Conservation (phyloP, 2,888 invertebrate genomes). For the Aphodius sticticus region DNA sequence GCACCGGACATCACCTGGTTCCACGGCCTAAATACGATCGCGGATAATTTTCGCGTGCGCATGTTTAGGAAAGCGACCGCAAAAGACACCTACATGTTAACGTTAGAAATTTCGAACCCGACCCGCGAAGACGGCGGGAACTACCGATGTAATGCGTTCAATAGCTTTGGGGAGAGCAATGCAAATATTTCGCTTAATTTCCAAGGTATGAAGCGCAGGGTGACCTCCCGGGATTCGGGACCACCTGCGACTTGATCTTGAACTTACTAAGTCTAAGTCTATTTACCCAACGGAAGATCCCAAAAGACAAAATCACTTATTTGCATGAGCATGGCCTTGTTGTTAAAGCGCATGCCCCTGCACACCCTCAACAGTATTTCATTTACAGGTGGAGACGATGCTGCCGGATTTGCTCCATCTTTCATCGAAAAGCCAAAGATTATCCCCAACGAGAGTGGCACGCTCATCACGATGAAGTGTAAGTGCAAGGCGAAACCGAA, state of each 20-base stretch:
- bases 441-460: conserved; percentile 97
- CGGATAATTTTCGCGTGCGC: conserved; percentile 85
- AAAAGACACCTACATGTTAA: conserved; percentile 91
- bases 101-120: conserved; percentile 94
- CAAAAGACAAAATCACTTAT: conserved; percentile 28
- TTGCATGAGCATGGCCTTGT: conserved; percentile 61
- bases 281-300: conserved; percentile 24
- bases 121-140: conserved; percentile 97
- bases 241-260: conserved; percentile 17
- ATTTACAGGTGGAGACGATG: conserved; percentile 86
- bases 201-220: conserved; percentile 79
- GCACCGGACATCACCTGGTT: conserved; percentile 96
- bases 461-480: conserved; percentile 97
- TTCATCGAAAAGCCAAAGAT: conserved; percentile 99
- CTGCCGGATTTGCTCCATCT: conserved; percentile 92
- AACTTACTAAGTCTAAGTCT: conserved; percentile 27
- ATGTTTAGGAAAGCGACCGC: conserved; percentile 89
- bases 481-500: conserved; percentile 94
- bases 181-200: conserved; percentile 99
- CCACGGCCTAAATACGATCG: conserved; percentile 85
- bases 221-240: not conserved
- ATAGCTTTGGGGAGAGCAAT: conserved; percentile 98
- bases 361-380: conserved; percentile 31
- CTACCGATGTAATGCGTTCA: conserved; percentile 99
- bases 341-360: conserved; percentile 41